Evolutionary conservation across 2,888 invertebrate genomes (phyloP), one percentile per base, ranked within the genome.

Genomic region (Phaonia tiefii): DNA sequence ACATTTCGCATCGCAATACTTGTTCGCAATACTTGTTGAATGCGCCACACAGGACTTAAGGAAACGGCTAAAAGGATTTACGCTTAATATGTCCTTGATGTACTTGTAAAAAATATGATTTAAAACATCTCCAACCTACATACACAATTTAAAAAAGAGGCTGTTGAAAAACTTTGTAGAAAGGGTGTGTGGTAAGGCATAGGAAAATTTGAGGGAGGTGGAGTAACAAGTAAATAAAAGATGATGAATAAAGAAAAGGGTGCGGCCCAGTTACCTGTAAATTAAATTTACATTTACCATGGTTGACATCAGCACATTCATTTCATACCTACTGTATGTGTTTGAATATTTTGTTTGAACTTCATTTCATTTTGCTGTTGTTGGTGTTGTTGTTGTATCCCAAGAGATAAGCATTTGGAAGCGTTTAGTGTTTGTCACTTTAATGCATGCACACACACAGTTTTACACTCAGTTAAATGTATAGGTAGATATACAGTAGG

Each of bases 261-360:
- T 67, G 67, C 25, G 67, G 39, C 60, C 22, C 58, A 25, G 25
- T 71, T 78, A 54, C 44, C 20, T 56, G 54, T 10, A 25, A 76
- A 71, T 76, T 70, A 65, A 70, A 67, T 69, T 44, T 25, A 69
- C 42, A 69, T 73, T 73, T 78, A 44, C 60, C 44, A 67, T 46
- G 44, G 20, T 73, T 69, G 25, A 54, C 78, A 69, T 74, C 78
- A 78, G 69, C 73, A 73, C 54, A 69, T 73, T 69, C 42, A 49
- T 46, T 69, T 11, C 8, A 13, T 56, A 15, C 37, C 46, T 13
- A n/a, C 25, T 60, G 8, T 22, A 11, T 22, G 7, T 37, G 39
- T 75, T 70, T 42, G 5, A 20, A 58, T 25, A 49, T 49, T 58
- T 22, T 51, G 63, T 70, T 63, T 54, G 54, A 74, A 54, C 54